Evolutionary conservation across 2,797 vertebrate genomes (phyloP).

Genomic region (Antrozous pallidus): DNA sequence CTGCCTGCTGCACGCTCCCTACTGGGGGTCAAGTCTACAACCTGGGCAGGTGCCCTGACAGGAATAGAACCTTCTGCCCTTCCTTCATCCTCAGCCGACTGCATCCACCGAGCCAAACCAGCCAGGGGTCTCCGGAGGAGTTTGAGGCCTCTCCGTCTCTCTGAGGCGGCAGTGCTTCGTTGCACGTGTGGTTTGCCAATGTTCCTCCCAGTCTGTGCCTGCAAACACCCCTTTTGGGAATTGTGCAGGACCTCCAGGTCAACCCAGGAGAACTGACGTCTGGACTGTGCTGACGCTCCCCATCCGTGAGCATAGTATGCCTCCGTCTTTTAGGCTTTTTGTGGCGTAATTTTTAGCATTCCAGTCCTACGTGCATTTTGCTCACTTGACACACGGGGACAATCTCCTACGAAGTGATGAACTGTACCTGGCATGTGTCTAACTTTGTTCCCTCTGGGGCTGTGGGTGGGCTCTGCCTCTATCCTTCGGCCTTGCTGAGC

Average conservation of each 20-base stretch:
- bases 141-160: background rate
- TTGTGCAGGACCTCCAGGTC: background rate
- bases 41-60: background rate
- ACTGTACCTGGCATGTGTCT: background rate
- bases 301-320: background rate
- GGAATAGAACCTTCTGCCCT: background rate
- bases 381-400: background rate
- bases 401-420: background rate
- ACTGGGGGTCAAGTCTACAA: background rate
- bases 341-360: background rate
- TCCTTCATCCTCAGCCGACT: rapidly evolving
- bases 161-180: background rate
- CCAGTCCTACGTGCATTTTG: background rate
- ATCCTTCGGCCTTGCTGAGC: background rate
- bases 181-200: background rate
- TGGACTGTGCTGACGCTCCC: background rate
- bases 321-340: background rate
- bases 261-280: background rate
- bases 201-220: background rate
- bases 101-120: background rate
- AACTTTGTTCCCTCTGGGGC: background rate
- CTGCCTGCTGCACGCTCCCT: background rate
- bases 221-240: background rate
- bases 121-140: background rate
- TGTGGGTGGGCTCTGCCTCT: background rate